Base-by-base conservation (phyloP, 2,888 invertebrate genomes). In the Aporophyla nigra region DNA sequence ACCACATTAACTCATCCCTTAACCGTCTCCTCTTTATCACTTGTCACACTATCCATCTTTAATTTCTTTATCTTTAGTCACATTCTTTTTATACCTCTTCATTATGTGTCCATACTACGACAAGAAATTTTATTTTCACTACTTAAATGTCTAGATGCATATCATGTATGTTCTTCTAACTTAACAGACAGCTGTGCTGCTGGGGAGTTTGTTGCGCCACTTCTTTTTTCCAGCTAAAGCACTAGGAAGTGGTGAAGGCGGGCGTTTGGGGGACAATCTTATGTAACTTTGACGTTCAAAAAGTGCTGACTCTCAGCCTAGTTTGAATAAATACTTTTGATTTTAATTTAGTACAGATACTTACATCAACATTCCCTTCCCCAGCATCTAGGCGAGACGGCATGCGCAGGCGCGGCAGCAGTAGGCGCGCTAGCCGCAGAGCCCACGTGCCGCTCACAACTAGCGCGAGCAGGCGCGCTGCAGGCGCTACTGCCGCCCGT, bases 401-500 rank as follows among this genome's bases (percentile, higher is more conserved):
- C 99, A 72, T 98, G 98, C 82, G 98, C 99, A 27, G 99, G 99
- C 43, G 99, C 99, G 0, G 98, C 99, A 91, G 99, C 99, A 89
- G 98, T 98, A 51, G 98, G 98, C 59, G 98, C 99, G 19, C 97
- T 99, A 82, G 98, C 99, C 0, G 97, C 98, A n/a, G 99, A 99
- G 92, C 97, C 98, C 69, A 97, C 98, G 85, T 97, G 99, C 46
- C 99, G 99, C 93, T 97, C 98, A 93, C 98, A 98, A 91, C 94
- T 99, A 51, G 97, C 99, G 19, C 98, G 98, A 82, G 98, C 98
- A 2, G 99, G 99, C 14, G 98, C 98, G 0, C 93, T 99, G 6
- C 99, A 99, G 98, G 99, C 99, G 90, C 96, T 99, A 71, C 94
- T 99, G 58, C 97, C 98, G 0, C 98, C 98, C 88, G 98, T 99